Evolutionary conservation across 2,113 vertebrate species (phyloP), one percentile per base, ranked within the genome.

Genomic region (Brachypodius melanocephalos): DNA sequence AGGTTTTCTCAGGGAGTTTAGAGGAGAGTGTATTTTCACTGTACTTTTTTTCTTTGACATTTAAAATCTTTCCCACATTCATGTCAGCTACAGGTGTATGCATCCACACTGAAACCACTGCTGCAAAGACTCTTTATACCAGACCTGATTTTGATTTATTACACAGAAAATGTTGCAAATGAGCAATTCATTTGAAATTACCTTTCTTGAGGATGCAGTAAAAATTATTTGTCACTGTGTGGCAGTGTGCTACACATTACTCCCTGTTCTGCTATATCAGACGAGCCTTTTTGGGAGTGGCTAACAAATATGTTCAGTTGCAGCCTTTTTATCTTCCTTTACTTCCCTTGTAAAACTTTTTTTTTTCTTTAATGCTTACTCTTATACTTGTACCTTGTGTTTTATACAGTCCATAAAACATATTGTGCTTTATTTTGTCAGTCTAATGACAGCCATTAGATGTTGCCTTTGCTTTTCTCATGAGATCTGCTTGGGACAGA

Each of bases 161-260:
- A 43, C 31, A 36, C 18, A 31, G 26, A 79, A 91, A 88, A 79
- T 57, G 49, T 5, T 42, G 40, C n/a, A 61, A 79, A 72, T 11
- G 3, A 51, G 6, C 13, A 12, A 21, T 57, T 87, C 26, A 32
- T 81, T 65, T 48, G 18, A 31, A 40, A 58, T n/a, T 6, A 1
- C 32, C 19, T 65, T 78, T 59, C 49, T 51, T 85, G 38, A 79
- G 51, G 14, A 8, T 97, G 96, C 91, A 96, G 78, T 93, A 62
- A 63, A 54, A 66, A 62, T 24, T 38, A 24, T 63, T 82, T 48
- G 93, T 80, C 96, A 77, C 96, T 42, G 91, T 79, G 96, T 96
- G 96, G 96, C 95, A 90, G 81, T 94, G 74, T 88, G 46, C 28
- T 76, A 94, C 80, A 61, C 28, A 1, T 43, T 77, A 93, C 81